Conservation (phyloP, 2,888 invertebrate species). For the Aporophyla nigra region DNA sequence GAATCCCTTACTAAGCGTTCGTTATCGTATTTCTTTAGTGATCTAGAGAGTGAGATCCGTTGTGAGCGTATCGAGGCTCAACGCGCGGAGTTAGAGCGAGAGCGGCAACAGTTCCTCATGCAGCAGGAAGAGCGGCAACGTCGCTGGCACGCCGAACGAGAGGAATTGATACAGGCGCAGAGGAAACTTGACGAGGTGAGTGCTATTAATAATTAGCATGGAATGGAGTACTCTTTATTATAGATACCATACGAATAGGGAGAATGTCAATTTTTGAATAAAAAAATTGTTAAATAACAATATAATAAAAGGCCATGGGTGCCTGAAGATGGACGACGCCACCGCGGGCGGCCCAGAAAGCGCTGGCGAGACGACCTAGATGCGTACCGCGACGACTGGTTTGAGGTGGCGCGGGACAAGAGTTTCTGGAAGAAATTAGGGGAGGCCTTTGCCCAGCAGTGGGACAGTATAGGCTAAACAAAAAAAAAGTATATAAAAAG, state of each 20-base stretch:
- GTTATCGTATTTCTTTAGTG: conserved; percentile 70
- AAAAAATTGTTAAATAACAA: too few species aligned
- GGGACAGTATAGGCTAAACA: too few species aligned
- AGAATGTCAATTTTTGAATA: neutral
- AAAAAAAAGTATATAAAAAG: too few species aligned
- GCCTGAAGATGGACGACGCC: too few species aligned
- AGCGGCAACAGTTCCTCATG: conserved; percentile 91
- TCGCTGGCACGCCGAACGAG: conserved; percentile 89
- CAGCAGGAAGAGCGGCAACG: conserved; percentile 90
- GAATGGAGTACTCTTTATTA: neutral
- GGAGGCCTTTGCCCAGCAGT: too few species aligned
- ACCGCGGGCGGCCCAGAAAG: too few species aligned
- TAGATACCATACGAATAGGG: neutral
- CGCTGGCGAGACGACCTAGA: too few species aligned
- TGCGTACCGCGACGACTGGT: too few species aligned
- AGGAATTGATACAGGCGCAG: conserved; percentile 93
- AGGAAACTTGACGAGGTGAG: conserved; percentile 92
- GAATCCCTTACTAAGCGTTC: conserved; percentile 18
- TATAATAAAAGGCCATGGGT: too few species aligned
- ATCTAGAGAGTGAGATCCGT: conserved; percentile 86
- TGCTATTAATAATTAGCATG: neutral
- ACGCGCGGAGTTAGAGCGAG: conserved; percentile 90
- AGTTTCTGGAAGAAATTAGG: too few species aligned
- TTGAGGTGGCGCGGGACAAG: too few species aligned
- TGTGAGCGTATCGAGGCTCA: conserved; percentile 93